These are phyloP conservation scores for Tyrannus savana DNA, from an alignment of 2,113 vertebrate genomes.

Conservation along the genomic window DNA sequence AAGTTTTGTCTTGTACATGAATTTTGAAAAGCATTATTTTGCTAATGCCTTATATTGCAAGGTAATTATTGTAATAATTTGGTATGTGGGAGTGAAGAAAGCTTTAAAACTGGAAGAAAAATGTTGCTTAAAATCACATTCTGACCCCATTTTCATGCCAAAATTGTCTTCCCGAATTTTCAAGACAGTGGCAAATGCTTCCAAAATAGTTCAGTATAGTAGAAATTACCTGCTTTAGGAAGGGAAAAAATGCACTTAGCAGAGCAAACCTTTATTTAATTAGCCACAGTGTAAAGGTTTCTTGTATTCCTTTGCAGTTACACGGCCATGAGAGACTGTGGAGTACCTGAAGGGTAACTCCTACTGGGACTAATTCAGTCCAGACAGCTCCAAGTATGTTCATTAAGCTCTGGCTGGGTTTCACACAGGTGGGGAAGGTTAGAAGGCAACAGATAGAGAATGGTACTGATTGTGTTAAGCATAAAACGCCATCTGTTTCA, in stretches of 20 bases:
- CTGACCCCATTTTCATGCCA: neutral
- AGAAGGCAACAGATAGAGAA: slow-evolving; percentile 87
- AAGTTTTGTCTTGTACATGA: neutral
- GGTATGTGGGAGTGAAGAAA: neutral
- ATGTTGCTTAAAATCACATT: neutral
- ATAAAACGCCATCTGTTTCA: slow-evolving; percentile 94
- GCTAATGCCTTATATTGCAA: neutral
- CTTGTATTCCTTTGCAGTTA: slow-evolving; percentile 71
- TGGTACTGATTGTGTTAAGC: slow-evolving; percentile 88
- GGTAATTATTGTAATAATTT: neutral
- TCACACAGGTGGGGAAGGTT: slow-evolving; percentile 90
- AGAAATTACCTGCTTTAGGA: slow-evolving; percentile 35
- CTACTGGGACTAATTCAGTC: slow-evolving; percentile 95
- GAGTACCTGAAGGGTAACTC: slow-evolving; percentile 87
- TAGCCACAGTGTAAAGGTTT: slow-evolving; percentile 72
- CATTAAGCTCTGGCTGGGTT: slow-evolving; percentile 90
- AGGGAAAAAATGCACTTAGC: slow-evolving; percentile 9
- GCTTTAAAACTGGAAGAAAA: neutral
- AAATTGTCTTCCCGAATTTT: neutral
- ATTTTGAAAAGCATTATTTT: neutral
- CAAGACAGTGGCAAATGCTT: neutral
- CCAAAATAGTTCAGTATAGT: neutral
- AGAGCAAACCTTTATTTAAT: slow-evolving; percentile 76
- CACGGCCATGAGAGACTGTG: slow-evolving; percentile 51
- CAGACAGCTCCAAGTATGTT: slow-evolving; percentile 92